phyloP scores from a whole-genome alignment of 2,113 vertebrate species.

The Plecotus auritus region DNA sequence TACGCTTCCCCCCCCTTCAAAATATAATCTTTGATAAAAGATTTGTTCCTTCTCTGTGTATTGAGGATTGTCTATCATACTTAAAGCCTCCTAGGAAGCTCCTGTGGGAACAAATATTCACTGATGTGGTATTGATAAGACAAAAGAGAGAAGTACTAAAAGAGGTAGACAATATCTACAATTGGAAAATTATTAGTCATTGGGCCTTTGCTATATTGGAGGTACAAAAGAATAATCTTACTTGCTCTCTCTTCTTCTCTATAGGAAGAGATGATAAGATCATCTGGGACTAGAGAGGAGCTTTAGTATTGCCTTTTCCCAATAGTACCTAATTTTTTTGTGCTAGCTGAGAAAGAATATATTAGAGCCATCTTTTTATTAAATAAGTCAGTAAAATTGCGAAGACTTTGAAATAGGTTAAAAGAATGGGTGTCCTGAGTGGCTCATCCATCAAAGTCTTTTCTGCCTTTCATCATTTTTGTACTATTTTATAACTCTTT shows the following conservation, averaged over 20 bases:
- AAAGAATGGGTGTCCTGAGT: background rate
- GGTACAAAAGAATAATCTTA: background rate
- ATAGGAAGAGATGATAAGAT: background rate
- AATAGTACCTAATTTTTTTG: background rate
- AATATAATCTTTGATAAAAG: background rate
- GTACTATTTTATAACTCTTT: background rate
- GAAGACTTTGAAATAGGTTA: background rate
- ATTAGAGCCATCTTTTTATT: background rate
- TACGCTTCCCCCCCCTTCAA: background rate
- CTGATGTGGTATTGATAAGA: background rate
- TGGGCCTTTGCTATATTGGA: background rate
- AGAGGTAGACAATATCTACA: background rate
- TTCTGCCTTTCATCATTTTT: background rate
- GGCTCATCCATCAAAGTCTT: background rate
- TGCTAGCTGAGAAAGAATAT: background rate
- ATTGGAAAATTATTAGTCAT: background rate
- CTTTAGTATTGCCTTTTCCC: background rate
- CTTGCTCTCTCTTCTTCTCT: background rate
- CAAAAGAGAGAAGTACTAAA: background rate
- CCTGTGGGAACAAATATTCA: background rate
- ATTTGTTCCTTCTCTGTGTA: background rate
- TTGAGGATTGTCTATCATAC: background rate
- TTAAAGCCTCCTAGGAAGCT: background rate
- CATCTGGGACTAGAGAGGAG: background rate
- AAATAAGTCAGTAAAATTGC: background rate